phyloP scores from a whole-genome alignment of 2,113 vertebrate species.

The Agelaius phoeniceus region DNA sequence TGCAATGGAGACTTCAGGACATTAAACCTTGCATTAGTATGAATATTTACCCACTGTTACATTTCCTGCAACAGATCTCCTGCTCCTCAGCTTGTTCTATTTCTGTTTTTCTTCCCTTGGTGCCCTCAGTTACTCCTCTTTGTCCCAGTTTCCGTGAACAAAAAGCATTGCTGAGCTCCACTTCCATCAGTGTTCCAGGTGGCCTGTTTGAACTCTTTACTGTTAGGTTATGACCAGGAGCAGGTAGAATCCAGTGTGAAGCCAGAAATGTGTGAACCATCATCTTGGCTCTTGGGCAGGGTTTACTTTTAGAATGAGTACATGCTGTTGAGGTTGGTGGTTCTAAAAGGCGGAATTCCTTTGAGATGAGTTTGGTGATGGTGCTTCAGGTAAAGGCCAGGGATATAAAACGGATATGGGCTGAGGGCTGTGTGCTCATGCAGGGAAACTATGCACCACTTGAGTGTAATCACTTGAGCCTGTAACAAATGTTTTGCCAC shows the following conservation, averaged over 20 bases:
- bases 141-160: neutral
- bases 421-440: neutral
- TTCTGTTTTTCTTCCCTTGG: neutral
- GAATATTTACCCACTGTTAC: neutral
- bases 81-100: neutral
- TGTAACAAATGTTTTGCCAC: neutral
- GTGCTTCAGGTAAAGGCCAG: neutral
- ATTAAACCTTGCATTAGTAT: neutral
- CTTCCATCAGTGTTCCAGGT: neutral
- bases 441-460: rapidly evolving
- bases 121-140: neutral
- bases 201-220: neutral
- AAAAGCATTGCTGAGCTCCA: neutral
- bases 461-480: neutral
- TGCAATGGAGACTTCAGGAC: neutral
- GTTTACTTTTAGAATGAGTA: neutral
- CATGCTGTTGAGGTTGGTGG: neutral
- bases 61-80: neutral
- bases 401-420: neutral
- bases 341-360: neutral
- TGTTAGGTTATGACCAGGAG: neutral
- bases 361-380: neutral
- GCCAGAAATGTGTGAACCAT: neutral
- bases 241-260: neutral
- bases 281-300: neutral